Evolutionary conservation across 1,140 invertebrate genomes (phyloP).

Genomic region (Leptinotarsa texana): DNA sequence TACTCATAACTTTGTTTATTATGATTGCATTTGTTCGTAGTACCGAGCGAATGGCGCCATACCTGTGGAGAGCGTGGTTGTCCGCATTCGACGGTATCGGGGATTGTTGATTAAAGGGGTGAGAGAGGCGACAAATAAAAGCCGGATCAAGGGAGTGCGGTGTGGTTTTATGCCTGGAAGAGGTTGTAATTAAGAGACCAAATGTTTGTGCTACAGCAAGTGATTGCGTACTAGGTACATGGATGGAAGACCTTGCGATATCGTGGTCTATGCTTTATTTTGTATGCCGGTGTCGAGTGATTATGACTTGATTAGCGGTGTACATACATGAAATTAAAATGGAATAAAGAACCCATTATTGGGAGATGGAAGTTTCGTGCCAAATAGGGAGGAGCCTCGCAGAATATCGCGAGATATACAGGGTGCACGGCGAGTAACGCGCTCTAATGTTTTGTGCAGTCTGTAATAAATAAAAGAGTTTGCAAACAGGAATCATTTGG

Average conservation of each 20-base stretch:
- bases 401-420: no score
- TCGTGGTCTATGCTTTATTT: not conserved
- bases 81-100: not conserved
- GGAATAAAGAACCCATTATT: no score
- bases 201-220: slow-evolving; percentile 2
- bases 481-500: no score
- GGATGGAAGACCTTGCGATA: not conserved
- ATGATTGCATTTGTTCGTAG: slow-evolving; percentile 1
- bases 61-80: not conserved
- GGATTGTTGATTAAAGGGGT: slow-evolving; percentile 8
- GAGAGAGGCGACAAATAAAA: slow-evolving; percentile 2
- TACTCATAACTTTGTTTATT: not conserved
- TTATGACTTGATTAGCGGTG: not conserved
- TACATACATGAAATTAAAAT: no score
- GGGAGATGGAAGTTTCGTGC: no score
- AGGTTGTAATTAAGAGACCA: slow-evolving; percentile 8
- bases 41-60: not conserved
- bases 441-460: no score
- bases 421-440: no score
- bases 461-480: no score
- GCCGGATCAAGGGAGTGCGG: not conserved
- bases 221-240: not conserved
- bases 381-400: no score
- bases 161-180: slow-evolving; percentile 7
- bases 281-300: not conserved